phyloP scores from a whole-genome alignment of 2,113 vertebrate genomes.

The Prolemur simus region DNA sequence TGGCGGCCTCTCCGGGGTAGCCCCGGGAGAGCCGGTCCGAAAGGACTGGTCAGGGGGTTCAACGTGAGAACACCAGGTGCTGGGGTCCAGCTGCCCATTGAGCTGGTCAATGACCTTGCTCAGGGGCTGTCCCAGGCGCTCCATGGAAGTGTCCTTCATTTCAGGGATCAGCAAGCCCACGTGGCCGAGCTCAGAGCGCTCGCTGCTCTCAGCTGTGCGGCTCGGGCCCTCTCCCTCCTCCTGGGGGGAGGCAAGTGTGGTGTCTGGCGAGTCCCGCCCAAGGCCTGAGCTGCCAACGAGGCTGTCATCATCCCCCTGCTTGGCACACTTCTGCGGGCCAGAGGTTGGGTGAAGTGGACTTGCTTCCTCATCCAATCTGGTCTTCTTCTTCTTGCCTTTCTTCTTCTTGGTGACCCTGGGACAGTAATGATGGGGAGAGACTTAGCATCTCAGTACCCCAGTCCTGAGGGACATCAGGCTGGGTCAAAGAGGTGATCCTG shows the following conservation, averaged over 20 bases:
- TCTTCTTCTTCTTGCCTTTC: conserved; percentile 92
- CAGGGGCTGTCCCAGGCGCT: conserved; percentile 90
- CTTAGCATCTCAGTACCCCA: rapidly evolving
- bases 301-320: conserved; percentile 21
- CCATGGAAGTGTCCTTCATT: conserved; percentile 96
- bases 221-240: background rate
- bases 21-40: conserved; percentile 89
- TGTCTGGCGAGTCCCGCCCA: background rate
- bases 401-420: conserved; percentile 93
- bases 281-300: background rate
- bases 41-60: conserved; percentile 90
- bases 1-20: conserved; percentile 87
- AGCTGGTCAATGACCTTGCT: conserved; percentile 92
- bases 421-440: background rate
- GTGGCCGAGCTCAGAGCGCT: conserved; percentile 60
- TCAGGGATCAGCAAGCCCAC: conserved; percentile 87
- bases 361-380: conserved; percentile 75
- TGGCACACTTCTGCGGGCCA: background rate
- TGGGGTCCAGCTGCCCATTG: conserved; percentile 86
- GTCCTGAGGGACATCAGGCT: background rate
- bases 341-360: rapidly evolving
- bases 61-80: conserved; percentile 76
- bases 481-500: rapidly evolving
- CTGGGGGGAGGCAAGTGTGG: rapidly evolving
- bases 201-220: rapidly evolving